Conservation (phyloP, 1,140 invertebrate genomes). For the Cotesia vestalis region DNA sequence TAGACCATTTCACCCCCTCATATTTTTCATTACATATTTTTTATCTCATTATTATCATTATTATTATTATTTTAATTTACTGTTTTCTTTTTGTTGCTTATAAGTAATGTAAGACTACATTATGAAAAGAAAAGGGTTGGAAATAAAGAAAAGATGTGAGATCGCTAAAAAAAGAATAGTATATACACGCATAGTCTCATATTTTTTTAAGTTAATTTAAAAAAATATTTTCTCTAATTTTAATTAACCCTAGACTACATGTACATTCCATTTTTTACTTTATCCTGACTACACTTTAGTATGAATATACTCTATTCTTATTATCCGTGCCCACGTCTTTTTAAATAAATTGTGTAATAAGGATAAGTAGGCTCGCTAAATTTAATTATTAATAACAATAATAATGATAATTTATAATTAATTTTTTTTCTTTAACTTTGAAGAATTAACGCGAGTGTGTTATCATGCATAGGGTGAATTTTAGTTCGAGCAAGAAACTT, state of each 20-base stretch:
- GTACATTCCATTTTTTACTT: background rate
- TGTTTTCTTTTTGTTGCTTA: background rate
- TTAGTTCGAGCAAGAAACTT: slow-evolving; percentile 23
- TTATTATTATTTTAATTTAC: too few relatives aligned
- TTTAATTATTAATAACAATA: too few relatives aligned
- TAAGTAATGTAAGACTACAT: slow-evolving; percentile 12
- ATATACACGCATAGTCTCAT: slow-evolving; percentile 52
- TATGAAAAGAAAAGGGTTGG: slow-evolving; percentile 23
- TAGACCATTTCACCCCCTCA: slow-evolving; percentile 25
- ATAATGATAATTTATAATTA: too few relatives aligned
- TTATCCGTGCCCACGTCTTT: background rate
- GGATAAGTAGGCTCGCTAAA: too few relatives aligned
- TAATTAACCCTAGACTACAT: slow-evolving; percentile 8
- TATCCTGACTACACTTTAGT: background rate
- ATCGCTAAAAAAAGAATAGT: slow-evolving; percentile 55
- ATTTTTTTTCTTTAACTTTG: background rate
- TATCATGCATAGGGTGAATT: slow-evolving; percentile 10
- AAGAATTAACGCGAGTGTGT: slow-evolving; percentile 10
- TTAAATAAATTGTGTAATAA: background rate
- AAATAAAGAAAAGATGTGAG: slow-evolving; percentile 45
- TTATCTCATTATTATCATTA: background rate
- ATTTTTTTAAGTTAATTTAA: slow-evolving; percentile 67
- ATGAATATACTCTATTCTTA: slow-evolving; percentile 7
- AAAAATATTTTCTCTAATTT: slow-evolving; percentile 65
- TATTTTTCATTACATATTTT: slow-evolving; percentile 4